Conservation (phyloP, 1,140 invertebrate genomes). For the Bombus terrestris region DNA sequence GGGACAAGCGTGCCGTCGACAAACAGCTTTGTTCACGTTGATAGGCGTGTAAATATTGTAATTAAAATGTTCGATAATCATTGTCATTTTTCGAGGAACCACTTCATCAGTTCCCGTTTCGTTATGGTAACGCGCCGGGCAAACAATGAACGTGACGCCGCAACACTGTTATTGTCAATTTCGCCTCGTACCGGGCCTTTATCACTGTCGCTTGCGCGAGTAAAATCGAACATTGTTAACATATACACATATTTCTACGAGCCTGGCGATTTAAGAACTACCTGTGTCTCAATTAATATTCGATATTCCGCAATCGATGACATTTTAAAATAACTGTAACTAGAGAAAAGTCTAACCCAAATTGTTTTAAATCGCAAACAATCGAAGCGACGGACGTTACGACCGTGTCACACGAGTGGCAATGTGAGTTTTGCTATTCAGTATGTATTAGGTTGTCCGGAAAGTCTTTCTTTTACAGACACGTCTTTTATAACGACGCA, state of each 20-base stretch:
- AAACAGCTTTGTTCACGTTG: constrained; percentile 44
- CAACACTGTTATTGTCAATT: constrained; percentile 38
- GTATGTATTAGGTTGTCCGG: too few relatives aligned
- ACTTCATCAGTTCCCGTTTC: constrained; percentile 27
- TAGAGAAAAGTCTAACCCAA: background rate
- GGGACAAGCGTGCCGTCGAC: constrained; percentile 22
- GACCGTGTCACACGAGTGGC: too few relatives aligned
- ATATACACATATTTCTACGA: background rate
- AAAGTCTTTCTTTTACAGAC: too few relatives aligned
- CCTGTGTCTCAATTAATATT: background rate
- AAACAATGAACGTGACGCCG: constrained; percentile 31
- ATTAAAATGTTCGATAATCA: constrained; percentile 54
- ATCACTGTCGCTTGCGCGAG: background rate
- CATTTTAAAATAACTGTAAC: background rate
- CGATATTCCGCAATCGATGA: background rate
- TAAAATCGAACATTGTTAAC: constrained; percentile 18
- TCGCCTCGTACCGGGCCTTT: constrained; percentile 4
- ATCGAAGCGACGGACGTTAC: too few relatives aligned
- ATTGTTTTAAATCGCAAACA: background rate
- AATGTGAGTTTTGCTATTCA: too few relatives aligned
- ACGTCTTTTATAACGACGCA: too few relatives aligned
- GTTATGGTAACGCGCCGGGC: constrained; percentile 29
- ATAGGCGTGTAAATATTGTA: constrained; percentile 53
- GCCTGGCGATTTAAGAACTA: background rate
- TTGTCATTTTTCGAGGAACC: constrained; percentile 51